Evolutionary conservation across 2,113 vertebrate species (phyloP), one percentile per base, ranked within the genome.

Genomic region (Perca flavescens): DNA sequence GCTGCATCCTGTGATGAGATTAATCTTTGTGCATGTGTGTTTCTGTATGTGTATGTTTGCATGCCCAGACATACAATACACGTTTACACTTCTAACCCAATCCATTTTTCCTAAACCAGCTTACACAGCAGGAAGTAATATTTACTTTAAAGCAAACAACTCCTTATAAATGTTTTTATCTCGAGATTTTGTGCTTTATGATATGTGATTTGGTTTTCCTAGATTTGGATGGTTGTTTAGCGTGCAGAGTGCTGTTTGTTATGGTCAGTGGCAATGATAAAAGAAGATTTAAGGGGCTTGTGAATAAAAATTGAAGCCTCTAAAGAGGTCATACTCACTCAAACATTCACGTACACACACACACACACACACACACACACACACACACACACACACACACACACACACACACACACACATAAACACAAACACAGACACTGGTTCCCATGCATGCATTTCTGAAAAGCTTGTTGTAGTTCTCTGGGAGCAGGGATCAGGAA

Each of bases 361-460:
- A 47, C 50, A 46, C 74, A 17, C 56, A 49, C 52, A 6, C 56
- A 31, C 17, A 5, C 47, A 46, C 31, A 61, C 31, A 22, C 56
- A 25, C 21, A 4, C 72, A 36, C 52, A 31, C 36, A 40, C 34
- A 54, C 49, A 61, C 7, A 22, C 6, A 53, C 21, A 57, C 68
- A 65, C 8, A 12, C 22, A 57, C 49, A 61, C 7, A 22, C 6
- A 53, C 21, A 57, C 68, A 65, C 8, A 12, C 22, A 57, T 16
- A 57, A 46, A 60, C 36, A 52, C 63, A 63, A 15, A 40, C 3
- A 54, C 8, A 63, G 28, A 57, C 6, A 1, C 28, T 52, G 53
- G 52, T 86, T 83, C 78, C 83, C 86, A 91, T 80, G 79, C 70
- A 75, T 68, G 75, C 87, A 86, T 89, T 91, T 86, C 75, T 86